Evolutionary conservation across 2,888 invertebrate species (phyloP).

Genomic region (Torymus aiolomorphi): DNA sequence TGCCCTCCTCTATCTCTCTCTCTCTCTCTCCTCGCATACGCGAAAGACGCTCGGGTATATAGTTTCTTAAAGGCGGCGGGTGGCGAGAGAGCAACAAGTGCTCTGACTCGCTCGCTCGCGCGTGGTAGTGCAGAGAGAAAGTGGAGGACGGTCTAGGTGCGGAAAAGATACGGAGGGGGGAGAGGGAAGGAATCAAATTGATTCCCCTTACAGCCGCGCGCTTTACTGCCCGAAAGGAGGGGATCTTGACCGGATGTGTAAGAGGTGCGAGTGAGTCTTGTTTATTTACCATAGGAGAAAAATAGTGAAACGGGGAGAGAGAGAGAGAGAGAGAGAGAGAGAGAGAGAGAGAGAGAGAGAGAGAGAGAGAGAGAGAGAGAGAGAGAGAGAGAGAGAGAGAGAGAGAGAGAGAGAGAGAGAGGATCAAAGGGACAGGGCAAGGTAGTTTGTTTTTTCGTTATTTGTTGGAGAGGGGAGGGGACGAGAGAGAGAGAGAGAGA

Average conservation of each 20-base stretch:
- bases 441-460: no score
- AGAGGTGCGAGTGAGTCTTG: background rate
- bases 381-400: no score
- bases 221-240: constrained; percentile 64
- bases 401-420: no score
- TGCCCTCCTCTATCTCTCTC: background rate
- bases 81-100: constrained; percentile 10
- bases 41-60: constrained; percentile 20
- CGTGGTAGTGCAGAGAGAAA: constrained; percentile 58
- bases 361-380: no score
- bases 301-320: no score
- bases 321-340: no score
- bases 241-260: constrained; percentile 65
- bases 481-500: background rate
- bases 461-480: background rate
- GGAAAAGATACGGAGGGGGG: constrained; percentile 61
- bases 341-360: no score
- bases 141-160: constrained; percentile 28
- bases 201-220: constrained; percentile 72
- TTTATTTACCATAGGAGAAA: no score
- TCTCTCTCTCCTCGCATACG: background rate
- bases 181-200: constrained; percentile 72
- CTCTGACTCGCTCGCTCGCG: constrained; percentile 73
- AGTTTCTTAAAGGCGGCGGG: constrained; percentile 71
- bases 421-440: no score